Evolutionary conservation across 2,888 invertebrate species (phyloP).

Genomic region (Mythimna pallens): DNA sequence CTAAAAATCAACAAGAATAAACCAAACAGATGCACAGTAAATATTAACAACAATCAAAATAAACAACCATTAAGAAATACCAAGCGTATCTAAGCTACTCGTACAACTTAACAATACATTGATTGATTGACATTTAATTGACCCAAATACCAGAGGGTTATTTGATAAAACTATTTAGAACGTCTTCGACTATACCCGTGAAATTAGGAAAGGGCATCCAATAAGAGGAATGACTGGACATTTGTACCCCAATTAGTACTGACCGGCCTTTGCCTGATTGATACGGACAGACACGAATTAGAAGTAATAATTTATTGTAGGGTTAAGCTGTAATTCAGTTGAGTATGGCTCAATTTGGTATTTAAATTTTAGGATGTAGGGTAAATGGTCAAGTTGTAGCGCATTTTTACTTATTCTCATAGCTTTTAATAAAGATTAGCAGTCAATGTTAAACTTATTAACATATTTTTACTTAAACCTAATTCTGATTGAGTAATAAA

Average conservation of each 20-base stretch:
- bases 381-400: not conserved
- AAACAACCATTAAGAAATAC: constrained; percentile 17
- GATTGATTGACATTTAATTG: constrained; percentile 51
- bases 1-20: not conserved
- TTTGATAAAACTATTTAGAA: constrained; percentile 55
- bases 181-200: constrained; percentile 55
- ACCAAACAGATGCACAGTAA: not conserved
- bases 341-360: constrained; percentile 40
- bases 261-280: constrained; percentile 62
- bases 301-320: constrained; percentile 62
- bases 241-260: constrained; percentile 71
- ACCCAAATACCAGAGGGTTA: constrained; percentile 43
- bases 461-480: too few species aligned
- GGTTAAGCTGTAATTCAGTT: constrained; percentile 54
- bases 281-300: constrained; percentile 58
- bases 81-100: constrained; percentile 15
- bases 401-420: not conserved
- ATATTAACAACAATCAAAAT: not conserved
- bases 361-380: constrained; percentile 30
- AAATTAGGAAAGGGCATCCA: constrained; percentile 72
- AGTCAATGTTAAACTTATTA: not conserved
- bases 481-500: too few species aligned
- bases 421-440: not conserved
- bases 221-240: constrained; percentile 76
- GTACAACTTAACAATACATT: constrained; percentile 21